Base-by-base conservation (phyloP, 2,888 invertebrate species). In the Yponomeuta plumbellus region DNA sequence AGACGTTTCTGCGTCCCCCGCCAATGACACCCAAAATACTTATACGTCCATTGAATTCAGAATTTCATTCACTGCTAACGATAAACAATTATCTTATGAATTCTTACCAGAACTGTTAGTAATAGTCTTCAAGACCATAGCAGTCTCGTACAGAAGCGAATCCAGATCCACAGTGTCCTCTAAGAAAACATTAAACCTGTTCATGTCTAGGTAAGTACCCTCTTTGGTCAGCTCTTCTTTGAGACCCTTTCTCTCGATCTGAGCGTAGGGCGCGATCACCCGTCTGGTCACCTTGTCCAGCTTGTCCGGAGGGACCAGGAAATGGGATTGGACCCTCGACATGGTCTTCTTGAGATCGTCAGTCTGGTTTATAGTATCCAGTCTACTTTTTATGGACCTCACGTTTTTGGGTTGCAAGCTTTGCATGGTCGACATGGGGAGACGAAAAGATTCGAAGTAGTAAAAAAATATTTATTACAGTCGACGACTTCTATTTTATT, bases 261-360 rank as follows among this genome's bases (percentile, higher is more conserved):
- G 90, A 0, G 90, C 92, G 71, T 92, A 93, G 0, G 93, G 93
- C 0, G 93, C 93, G 65, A 93, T 92, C 0, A 93, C 92, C n/a
- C 93, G 80, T 66, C 91, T 81, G 0, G 93, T 92, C 0, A 92
- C 92, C 72, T 88, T 91, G 72, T 65, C 66, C 17, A 92, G 75
- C 67, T 84, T 88, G 4, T 91, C 88, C 0, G 90, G 86, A 0
- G 88, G 79, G 0, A 90, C 85, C 21, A 89, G 69, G 69, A 89
- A 90, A 66, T 91, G 89, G 0, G 90, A 90, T 11, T 85, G 86
- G 0, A 83, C 84, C 69, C 73, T 83, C 0, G 77, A 70, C 69
- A 80, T 67, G 21, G 67, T 23, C 26, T 56, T 61, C 4, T 67
- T 56, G 11, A 65, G 65, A n/a, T 21, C 39, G 5, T 26, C 72